Evolutionary conservation across 53 echinoderm and acorn worm species (phyloP).

Genomic region (Patiria pectinifera): DNA sequence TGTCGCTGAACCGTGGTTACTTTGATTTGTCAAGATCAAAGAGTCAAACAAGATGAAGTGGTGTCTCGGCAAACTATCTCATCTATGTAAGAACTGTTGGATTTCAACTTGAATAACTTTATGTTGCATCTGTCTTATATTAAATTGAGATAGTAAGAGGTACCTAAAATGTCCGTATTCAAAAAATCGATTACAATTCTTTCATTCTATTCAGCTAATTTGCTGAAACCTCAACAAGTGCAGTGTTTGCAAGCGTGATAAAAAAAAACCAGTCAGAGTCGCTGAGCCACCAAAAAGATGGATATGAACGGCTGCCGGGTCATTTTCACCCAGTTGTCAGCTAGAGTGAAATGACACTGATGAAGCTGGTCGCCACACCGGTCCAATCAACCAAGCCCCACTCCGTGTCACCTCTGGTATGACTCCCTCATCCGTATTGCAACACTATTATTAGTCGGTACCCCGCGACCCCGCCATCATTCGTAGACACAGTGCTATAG

Average conservation of each 20-base stretch:
- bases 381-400: slow-evolving; percentile 48
- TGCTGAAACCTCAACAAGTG: not conserved
- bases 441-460: slow-evolving; percentile 19
- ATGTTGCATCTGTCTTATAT: not conserved
- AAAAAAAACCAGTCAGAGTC: not conserved
- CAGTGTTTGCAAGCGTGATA: not conserved
- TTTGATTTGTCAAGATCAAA: not conserved
- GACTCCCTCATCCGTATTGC: slow-evolving; percentile 46
- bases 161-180: not conserved
- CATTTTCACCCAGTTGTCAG: slow-evolving; percentile 31
- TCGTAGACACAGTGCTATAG: not conserved
- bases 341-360: slow-evolving; percentile 48
- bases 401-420: slow-evolving; percentile 30
- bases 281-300: not conserved
- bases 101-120: no score
- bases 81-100: no score
- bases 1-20: not conserved
- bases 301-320: slow-evolving; percentile 21
- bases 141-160: not conserved
- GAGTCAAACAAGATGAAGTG: no score
- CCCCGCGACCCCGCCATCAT: not conserved
- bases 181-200: not conserved
- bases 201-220: not conserved
- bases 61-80: no score
- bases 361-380: slow-evolving; percentile 40